Evolutionary conservation across 2,797 vertebrate genomes (phyloP).

Genomic region (Enteromius anoplus): DNA sequence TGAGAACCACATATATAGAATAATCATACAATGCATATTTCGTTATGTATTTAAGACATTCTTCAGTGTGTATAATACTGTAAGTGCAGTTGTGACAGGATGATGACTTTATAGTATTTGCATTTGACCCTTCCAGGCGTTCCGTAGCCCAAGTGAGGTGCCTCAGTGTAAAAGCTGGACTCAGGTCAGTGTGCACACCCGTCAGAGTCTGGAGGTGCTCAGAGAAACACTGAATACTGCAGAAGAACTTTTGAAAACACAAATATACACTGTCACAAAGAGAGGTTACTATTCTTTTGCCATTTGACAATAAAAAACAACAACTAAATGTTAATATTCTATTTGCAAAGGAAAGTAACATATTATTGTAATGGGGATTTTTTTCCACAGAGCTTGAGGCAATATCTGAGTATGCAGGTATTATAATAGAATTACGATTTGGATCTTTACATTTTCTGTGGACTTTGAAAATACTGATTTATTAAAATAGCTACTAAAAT

Average conservation of each 20-base stretch:
- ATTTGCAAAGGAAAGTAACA: neutral
- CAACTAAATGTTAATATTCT: neutral
- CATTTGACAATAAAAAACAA: neutral
- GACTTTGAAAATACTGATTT: neutral
- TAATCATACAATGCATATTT: neutral
- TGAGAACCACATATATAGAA: no score
- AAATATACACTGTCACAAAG: slow-evolving; percentile 59
- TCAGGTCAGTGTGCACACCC: slow-evolving; percentile 62
- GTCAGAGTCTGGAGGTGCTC: slow-evolving; percentile 65
- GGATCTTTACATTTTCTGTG: neutral
- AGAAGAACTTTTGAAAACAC: slow-evolving; percentile 59
- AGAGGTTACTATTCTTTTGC: slow-evolving; percentile 61
- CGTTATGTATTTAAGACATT: neutral
- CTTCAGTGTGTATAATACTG: neutral
- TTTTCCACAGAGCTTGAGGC: slow-evolving; percentile 67
- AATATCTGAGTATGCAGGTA: slow-evolving; percentile 73
- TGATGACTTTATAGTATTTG: neutral
- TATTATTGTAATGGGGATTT: no score
- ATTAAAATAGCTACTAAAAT: neutral
- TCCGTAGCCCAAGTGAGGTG: slow-evolving; percentile 59
- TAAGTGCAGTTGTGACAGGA: neutral
- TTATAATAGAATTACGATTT: neutral
- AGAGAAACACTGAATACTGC: slow-evolving; percentile 59
- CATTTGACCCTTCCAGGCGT: slow-evolving; percentile 59
- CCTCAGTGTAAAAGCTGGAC: slow-evolving; percentile 56